phyloP scores from a whole-genome alignment of 2,113 vertebrate genomes.

The Elaphurus davidianus region DNA sequence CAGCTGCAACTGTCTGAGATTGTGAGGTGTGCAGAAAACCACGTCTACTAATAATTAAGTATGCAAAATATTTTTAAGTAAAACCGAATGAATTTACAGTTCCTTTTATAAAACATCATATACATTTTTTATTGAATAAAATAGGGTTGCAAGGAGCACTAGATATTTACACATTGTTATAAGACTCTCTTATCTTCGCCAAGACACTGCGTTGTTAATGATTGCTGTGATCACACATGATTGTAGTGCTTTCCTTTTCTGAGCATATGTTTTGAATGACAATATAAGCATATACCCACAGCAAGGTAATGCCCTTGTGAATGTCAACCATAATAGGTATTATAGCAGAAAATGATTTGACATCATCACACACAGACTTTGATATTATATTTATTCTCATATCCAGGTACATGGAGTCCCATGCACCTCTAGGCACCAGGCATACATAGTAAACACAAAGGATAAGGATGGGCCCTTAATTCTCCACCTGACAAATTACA shows the following conservation, averaged over 20 bases:
- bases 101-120: not conserved
- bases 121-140: not conserved
- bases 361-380: not conserved
- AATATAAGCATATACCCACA: not conserved
- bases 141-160: not conserved
- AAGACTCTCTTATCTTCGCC: not conserved
- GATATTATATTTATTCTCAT: not conserved
- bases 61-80: constrained; percentile 32
- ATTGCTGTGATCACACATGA: not conserved
- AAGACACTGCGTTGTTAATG: not conserved
- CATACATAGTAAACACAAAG: not conserved
- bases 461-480: not conserved
- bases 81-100: not conserved
- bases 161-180: not conserved
- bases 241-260: not conserved
- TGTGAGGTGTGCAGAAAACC: not conserved
- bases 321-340: not conserved
- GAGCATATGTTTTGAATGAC: not conserved
- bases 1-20: not conserved
- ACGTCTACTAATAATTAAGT: not conserved
- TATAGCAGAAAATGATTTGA: not conserved
- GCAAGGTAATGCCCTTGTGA: not conserved
- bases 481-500: not conserved
- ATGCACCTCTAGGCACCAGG: not conserved
- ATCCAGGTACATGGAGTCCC: not conserved